These are phyloP conservation scores for Capreolus pygargus DNA, from an alignment of 2,113 vertebrate species.

Conservation along the genomic window DNA sequence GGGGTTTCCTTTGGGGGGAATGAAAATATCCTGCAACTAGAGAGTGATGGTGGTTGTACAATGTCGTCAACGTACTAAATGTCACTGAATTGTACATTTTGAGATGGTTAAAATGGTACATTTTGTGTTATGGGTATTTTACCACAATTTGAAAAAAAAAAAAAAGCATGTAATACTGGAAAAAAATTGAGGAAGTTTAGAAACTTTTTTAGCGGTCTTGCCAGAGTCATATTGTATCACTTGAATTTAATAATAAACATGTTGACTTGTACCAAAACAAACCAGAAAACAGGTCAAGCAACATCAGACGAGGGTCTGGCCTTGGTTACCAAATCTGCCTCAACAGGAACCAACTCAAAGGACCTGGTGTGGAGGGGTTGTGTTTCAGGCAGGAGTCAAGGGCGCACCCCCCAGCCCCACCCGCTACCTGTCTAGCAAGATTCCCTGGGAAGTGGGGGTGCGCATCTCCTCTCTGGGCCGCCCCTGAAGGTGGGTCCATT, in stretches of 20 bases:
- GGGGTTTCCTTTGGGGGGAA: background rate
- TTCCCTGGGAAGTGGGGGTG: no score
- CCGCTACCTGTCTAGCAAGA: background rate
- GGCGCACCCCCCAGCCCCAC: background rate
- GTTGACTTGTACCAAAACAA: background rate
- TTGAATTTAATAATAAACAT: background rate
- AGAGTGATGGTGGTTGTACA: no score
- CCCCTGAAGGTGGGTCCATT: background rate
- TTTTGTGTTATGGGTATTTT: background rate
- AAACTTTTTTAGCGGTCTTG: background rate
- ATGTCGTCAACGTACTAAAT: background rate
- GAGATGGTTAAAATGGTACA: background rate
- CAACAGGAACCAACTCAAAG: background rate
- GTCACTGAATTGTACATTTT: background rate
- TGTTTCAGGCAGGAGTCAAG: background rate
- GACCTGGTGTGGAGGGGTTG: background rate
- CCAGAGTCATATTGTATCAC: background rate
- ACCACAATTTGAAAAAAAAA: background rate
- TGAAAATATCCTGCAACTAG: background rate
- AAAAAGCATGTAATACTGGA: accelerated
- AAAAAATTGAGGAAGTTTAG: background rate
- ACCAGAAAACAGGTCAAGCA: background rate
- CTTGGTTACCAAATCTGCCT: background rate
- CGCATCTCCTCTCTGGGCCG: accelerated
- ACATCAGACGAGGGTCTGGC: background rate